Evolutionary conservation across 2,797 vertebrate genomes (phyloP).

Genomic region (Dendrocincla fuliginosa): DNA sequence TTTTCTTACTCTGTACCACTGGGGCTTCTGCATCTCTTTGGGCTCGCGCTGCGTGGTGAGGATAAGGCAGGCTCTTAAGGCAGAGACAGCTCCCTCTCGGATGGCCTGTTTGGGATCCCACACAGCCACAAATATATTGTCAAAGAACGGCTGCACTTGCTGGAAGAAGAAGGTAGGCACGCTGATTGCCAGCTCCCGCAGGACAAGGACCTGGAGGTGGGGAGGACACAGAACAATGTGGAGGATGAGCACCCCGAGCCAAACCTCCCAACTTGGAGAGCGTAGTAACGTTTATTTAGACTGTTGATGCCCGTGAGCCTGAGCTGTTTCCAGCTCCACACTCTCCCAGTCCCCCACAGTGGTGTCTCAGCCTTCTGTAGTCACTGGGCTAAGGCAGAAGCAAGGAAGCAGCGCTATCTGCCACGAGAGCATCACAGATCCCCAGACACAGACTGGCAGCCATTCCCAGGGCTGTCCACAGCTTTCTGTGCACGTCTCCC

Average conservation of each 20-base stretch:
- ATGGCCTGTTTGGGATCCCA: constrained; percentile 99
- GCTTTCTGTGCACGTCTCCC: not conserved
- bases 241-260: not conserved
- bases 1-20: constrained; percentile 94
- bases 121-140: constrained; percentile 96
- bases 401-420: not conserved
- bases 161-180: constrained; percentile 99
- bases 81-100: constrained; percentile 93
- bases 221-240: not conserved
- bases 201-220: constrained; percentile 87
- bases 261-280: not conserved
- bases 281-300: not conserved
- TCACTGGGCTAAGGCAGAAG: not conserved
- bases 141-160: constrained; percentile 98
- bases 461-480: not conserved
- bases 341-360: not conserved
- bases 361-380: not conserved
- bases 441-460: not conserved
- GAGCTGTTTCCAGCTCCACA: not conserved
- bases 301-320: not conserved
- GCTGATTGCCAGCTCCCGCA: constrained; percentile 94
- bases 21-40: constrained; percentile 99
- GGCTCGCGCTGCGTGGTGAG: constrained; percentile 97
- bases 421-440: not conserved
- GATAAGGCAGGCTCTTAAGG: constrained; percentile 92